Evolutionary conservation across 2,113 vertebrate genomes (phyloP), one percentile per base, ranked within the genome.

Genomic region (Pedetes capensis): DNA sequence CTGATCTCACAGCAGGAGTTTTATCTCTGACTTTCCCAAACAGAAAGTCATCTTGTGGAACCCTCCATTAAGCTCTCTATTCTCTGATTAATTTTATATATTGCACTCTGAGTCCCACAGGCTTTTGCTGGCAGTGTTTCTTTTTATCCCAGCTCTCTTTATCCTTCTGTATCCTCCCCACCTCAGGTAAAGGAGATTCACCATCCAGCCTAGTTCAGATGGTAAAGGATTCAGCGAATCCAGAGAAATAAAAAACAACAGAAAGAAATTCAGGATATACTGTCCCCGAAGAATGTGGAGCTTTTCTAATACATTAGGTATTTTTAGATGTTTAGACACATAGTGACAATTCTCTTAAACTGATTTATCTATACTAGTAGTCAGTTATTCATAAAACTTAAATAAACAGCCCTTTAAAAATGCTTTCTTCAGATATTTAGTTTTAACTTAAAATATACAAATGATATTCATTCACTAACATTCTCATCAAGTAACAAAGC

Each of bases 401-500:
- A n/a, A 63, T 76, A 79, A 51, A 86, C 20, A 44, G 20, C 63
- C 42, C 47, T 69, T 82, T 74, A 63, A 76, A 93, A 93, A 81
- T 51, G 53, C 10, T 71, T 69, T 59, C 44, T 20, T 90, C 66
- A 64, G 84, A 89, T 13, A 66, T 92, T 84, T 89, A n/a, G 25
- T 76, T 93, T 87, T 84, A 80, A 86, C 72, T 88, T 71, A 88
- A 93, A 85, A 89, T 18, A 44, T 59, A 8, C 14, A 91, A 53
- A 69, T 37, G 0, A 63, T 79, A 75, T 66, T 90, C 2, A 68
- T 74, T 68, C 51, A 79, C 10, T 57, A 93, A 59, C 6, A 11
- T 64, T 89, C 76, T 69, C 84, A 42, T 93, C 44, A 78, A 78
- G 5, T 7, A 72, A 53, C 17, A 44, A 53, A 18, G 2, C 25